Conservation (phyloP, 2,113 vertebrate species). For the Oreotrochilus melanogaster region DNA sequence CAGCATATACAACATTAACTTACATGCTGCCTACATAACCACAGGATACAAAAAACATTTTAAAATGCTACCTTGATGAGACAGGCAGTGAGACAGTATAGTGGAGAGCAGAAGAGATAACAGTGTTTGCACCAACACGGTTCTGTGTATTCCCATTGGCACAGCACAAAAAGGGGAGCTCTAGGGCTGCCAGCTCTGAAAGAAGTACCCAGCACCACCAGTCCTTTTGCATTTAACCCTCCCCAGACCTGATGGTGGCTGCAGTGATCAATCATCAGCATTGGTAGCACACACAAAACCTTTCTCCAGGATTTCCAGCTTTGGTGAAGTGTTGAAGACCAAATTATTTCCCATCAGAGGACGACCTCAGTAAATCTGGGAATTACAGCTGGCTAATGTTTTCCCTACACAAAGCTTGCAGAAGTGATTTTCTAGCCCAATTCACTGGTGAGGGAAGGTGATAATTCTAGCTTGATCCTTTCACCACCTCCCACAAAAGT, state of each 20-base stretch:
- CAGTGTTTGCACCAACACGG: background rate
- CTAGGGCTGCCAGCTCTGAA: background rate
- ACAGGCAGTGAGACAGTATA: background rate
- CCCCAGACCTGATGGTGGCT: background rate
- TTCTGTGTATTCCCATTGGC: rapidly evolving
- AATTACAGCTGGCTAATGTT: background rate
- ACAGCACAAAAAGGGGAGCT: background rate
- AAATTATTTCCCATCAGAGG: background rate
- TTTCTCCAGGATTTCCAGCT: background rate
- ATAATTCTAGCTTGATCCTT: background rate
- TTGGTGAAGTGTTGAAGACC: background rate
- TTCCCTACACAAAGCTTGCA: background rate
- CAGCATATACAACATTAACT: background rate
- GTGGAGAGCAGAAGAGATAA: background rate
- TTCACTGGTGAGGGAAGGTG: background rate
- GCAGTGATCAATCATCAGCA: background rate
- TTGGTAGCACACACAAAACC: background rate
- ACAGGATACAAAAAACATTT: background rate
- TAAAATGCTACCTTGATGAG: background rate
- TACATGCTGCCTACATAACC: background rate
- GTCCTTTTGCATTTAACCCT: background rate
- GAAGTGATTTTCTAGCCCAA: background rate
- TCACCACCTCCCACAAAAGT: background rate
- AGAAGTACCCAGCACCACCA: background rate
- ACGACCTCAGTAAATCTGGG: background rate